Conservation (phyloP, 2,113 vertebrate species). For the Urocitellus parryii region DNA sequence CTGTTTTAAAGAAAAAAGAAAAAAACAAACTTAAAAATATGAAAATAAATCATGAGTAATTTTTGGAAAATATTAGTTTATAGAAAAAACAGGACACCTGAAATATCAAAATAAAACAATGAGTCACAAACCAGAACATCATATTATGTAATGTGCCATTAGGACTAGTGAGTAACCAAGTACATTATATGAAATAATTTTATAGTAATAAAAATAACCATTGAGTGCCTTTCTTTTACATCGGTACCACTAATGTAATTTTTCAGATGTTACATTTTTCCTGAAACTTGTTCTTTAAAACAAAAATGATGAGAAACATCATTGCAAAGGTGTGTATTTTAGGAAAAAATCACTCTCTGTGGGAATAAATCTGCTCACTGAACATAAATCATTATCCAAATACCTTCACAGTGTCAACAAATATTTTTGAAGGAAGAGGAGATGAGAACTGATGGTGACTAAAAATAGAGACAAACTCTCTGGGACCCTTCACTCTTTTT, state of each 20-base stretch:
- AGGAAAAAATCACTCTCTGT: neutral
- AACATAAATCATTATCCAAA: constrained; percentile 5
- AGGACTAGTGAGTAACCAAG: neutral
- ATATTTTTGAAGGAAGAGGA: no score
- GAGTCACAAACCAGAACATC: constrained; percentile 42
- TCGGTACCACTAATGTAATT: neutral
- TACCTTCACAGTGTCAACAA: no score
- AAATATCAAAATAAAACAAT: constrained; percentile 62
- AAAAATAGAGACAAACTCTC: no score
- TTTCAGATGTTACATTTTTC: neutral
- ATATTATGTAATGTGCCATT: constrained; percentile 12
- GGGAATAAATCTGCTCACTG: neutral
- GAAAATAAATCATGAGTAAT: neutral
- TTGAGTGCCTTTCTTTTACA: neutral
- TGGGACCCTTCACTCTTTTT: no score
- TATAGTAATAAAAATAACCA: constrained; percentile 2
- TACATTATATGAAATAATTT: neutral
- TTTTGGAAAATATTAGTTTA: neutral
- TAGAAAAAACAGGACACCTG: constrained; percentile 59
- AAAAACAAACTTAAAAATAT: neutral
- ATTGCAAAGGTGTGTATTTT: neutral
- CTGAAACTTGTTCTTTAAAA: neutral
- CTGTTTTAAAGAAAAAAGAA: neutral
- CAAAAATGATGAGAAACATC: neutral
- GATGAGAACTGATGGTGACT: no score